phyloP scores from a whole-genome alignment of 2,797 vertebrate species.

The Moxostoma hubbsi region DNA sequence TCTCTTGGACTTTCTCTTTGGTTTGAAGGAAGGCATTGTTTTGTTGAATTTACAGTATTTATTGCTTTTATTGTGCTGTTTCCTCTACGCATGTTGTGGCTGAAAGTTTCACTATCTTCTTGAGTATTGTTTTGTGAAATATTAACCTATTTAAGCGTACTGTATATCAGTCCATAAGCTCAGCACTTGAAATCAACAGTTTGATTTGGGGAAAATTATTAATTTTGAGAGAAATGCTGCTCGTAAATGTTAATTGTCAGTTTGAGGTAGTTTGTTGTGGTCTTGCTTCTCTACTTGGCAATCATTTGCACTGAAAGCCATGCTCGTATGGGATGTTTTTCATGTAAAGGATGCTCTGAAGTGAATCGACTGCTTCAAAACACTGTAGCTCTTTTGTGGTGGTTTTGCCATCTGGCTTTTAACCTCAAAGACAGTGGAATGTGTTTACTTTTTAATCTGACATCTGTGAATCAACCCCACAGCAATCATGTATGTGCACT shows the following conservation, averaged over 20 bases:
- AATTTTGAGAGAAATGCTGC: slow-evolving; percentile 12
- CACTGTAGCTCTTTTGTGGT: background rate
- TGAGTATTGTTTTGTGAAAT: background rate
- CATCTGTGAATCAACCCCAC: slow-evolving; percentile 32
- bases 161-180: slow-evolving; percentile 36
- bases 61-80: slow-evolving; percentile 34
- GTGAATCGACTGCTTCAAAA: slow-evolving; percentile 14
- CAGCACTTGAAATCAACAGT: background rate
- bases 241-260: background rate
- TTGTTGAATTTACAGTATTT: slow-evolving; percentile 41
- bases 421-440: slow-evolving; percentile 29
- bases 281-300: slow-evolving; percentile 11
- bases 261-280: background rate
- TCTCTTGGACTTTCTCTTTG: slow-evolving; percentile 20
- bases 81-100: slow-evolving; percentile 5
- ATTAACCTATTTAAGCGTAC: slow-evolving; percentile 20
- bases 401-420: slow-evolving; percentile 12
- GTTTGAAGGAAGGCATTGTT: background rate
- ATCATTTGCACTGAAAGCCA: background rate
- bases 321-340: slow-evolving; percentile 14
- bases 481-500: slow-evolving; percentile 12
- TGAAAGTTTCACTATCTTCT: slow-evolving; percentile 13
- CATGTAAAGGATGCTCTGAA: slow-evolving; percentile 9
- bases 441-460: slow-evolving; percentile 25
- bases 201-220: background rate